Percentiles rank a stretch among this genome's conserved stretches.
Evolutionary conservation across 2,113 vertebrate species (phyloP).

Genomic region (Neotoma lepida): DNA sequence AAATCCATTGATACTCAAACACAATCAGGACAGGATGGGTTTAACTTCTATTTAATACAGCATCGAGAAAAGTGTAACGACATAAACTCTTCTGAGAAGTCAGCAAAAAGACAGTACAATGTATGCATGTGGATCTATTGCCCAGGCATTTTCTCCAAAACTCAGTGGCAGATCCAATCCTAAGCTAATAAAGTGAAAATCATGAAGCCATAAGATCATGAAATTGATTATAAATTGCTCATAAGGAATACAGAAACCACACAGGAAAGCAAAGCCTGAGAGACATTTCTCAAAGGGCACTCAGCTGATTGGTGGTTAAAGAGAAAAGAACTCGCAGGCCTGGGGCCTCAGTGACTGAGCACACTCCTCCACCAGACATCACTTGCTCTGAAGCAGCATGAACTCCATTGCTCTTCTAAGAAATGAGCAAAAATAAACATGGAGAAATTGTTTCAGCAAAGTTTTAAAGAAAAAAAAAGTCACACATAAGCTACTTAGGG

Average conservation of each 20-base stretch:
- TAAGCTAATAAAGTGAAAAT: slow-evolving; percentile 23
- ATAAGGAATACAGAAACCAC: background rate
- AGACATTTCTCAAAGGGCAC: slow-evolving; percentile 20
- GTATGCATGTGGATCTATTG: background rate
- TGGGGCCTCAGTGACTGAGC: background rate
- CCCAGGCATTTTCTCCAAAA: slow-evolving; percentile 57
- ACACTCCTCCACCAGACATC: background rate
- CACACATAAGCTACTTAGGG: background rate
- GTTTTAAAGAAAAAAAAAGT: slow-evolving; percentile 57
- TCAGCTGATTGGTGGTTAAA: background rate
- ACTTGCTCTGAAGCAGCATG: background rate
- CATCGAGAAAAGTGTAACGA: slow-evolving; percentile 24
- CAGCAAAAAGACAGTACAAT: slow-evolving; percentile 32
- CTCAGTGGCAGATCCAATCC: slow-evolving; percentile 21
- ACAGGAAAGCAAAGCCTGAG: slow-evolving; percentile 18
- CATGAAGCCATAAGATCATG: background rate
- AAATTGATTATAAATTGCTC: background rate
- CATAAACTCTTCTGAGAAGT: slow-evolving; percentile 54
- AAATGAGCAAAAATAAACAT: slow-evolving; percentile 57
- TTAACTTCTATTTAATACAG: slow-evolving; percentile 49
- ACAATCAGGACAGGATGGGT: background rate
- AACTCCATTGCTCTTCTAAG: slow-evolving; percentile 6
- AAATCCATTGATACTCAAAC: slow-evolving; percentile 53
- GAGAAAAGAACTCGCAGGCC: background rate
- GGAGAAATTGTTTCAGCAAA: slow-evolving; percentile 26